Evolutionary conservation across 2,888 invertebrate genomes (phyloP).

Genomic region (Scaptomyza reducta): DNA sequence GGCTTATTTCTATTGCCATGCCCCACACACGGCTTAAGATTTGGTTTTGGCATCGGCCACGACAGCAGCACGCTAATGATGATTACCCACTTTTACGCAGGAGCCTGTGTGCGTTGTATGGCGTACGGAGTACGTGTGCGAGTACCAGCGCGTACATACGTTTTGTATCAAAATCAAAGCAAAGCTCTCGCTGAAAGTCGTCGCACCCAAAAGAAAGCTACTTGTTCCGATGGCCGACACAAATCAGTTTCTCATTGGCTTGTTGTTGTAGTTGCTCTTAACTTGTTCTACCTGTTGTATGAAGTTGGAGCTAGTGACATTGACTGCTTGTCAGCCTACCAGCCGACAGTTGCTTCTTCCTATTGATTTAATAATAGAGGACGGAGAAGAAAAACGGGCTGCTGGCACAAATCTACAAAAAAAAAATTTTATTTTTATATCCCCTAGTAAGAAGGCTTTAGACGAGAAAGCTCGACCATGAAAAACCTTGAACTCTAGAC

Average conservation of each 20-base stretch:
- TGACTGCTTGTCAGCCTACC: slow-evolving; percentile 31
- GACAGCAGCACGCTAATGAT: slow-evolving; percentile 60
- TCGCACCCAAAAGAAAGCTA: slow-evolving; percentile 76
- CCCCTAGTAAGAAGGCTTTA: no score
- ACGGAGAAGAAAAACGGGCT: no score
- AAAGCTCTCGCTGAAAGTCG: slow-evolving; percentile 46
- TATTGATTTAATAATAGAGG: slow-evolving; percentile 55
- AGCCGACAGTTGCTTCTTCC: slow-evolving; percentile 64
- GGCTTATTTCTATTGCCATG: no score
- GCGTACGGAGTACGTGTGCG: slow-evolving; percentile 10
- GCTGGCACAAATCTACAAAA: no score
- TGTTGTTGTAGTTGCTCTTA: slow-evolving; percentile 14
- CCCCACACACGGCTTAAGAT: background rate
- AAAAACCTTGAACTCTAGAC: no score
- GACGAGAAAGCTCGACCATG: no score
- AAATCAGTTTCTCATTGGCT: slow-evolving; percentile 53
- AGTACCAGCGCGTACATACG: background rate
- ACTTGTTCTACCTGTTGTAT: slow-evolving; percentile 19
- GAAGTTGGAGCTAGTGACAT: slow-evolving; percentile 36
- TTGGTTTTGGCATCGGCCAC: background rate
- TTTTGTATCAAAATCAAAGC: slow-evolving; percentile 58
- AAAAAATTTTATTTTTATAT: no score
- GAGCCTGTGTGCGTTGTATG: slow-evolving; percentile 15
- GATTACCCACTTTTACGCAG: slow-evolving; percentile 77
- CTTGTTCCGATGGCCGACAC: slow-evolving; percentile 57